phyloP scores from a whole-genome alignment of 2,113 vertebrate genomes.

The Toxotes chatareus region DNA sequence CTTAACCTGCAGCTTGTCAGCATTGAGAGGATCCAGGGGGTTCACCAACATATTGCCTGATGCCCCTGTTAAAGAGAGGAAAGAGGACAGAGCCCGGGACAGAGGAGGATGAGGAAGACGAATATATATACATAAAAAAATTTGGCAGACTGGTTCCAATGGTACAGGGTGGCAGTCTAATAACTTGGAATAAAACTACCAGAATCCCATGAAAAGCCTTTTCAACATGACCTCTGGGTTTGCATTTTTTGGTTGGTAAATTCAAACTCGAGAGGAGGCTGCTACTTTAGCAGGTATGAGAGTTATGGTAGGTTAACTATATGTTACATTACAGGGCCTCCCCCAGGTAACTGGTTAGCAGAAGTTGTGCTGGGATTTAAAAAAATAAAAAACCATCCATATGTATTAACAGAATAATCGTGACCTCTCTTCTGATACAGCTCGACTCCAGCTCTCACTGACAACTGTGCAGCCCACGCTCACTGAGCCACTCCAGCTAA shows the following conservation, averaged over 20 bases:
- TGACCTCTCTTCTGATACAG: neutral
- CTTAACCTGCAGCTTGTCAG: slow-evolving; percentile 96
- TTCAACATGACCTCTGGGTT: neutral
- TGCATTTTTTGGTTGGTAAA: neutral
- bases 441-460: neutral
- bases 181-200: neutral
- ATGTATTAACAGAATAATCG: neutral
- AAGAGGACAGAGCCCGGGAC: neutral
- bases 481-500: neutral
- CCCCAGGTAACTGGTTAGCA: neutral
- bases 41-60: slow-evolving; percentile 92
- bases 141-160: neutral
- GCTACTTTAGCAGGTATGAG: neutral
- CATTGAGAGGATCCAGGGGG: slow-evolving; percentile 94
- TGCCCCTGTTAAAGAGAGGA: slow-evolving; percentile 74
- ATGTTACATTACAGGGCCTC: neutral
- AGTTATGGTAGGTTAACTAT: neutral
- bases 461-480: slow-evolving; percentile 9
- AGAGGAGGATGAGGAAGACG: neutral
- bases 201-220: neutral
- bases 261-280: neutral
- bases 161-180: neutral
- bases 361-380: neutral
- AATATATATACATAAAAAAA: neutral
- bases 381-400: neutral